Evolutionary conservation across 2,797 vertebrate species (phyloP).

Genomic region (Tragelaphus oryx): DNA sequence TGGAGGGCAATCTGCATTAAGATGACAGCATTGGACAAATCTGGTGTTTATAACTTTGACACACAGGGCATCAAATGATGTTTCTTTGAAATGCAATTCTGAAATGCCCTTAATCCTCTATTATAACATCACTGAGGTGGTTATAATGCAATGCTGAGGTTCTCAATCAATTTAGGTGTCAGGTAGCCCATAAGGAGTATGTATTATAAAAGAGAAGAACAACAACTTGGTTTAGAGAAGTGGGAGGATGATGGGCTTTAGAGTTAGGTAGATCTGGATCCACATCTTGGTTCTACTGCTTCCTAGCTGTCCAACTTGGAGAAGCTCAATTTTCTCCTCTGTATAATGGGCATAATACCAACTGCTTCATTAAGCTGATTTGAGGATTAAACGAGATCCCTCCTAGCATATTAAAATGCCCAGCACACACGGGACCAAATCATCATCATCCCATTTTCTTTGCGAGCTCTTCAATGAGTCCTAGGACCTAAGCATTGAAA

Average conservation of each 20-base stretch:
- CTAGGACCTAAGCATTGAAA: not conserved
- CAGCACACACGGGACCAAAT: not conserved
- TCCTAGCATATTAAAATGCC: not conserved
- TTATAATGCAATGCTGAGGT: not conserved
- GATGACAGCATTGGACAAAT: not conserved
- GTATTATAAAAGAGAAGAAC: not conserved
- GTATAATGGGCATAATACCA: not conserved
- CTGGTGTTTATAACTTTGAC: not conserved
- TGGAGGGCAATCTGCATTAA: slow-evolving; percentile 32
- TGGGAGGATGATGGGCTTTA: not conserved
- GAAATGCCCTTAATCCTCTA: not conserved
- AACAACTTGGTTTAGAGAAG: not conserved
- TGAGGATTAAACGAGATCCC: not conserved
- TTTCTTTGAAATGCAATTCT: slow-evolving; percentile 7
- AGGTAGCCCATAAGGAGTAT: not conserved
- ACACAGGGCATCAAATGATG: not conserved
- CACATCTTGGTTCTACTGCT: not conserved
- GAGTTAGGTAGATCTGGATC: not conserved
- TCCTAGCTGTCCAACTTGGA: not conserved
- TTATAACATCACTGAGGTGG: not conserved
- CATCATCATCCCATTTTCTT: not conserved
- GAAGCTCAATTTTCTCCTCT: not conserved
- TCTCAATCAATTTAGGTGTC: not conserved
- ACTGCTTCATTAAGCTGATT: not conserved
- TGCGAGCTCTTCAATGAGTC: not conserved